These are phyloP conservation scores for Drosophila subpulchrella DNA, from an alignment of 1,140 invertebrate species.

Conservation along the genomic window DNA sequence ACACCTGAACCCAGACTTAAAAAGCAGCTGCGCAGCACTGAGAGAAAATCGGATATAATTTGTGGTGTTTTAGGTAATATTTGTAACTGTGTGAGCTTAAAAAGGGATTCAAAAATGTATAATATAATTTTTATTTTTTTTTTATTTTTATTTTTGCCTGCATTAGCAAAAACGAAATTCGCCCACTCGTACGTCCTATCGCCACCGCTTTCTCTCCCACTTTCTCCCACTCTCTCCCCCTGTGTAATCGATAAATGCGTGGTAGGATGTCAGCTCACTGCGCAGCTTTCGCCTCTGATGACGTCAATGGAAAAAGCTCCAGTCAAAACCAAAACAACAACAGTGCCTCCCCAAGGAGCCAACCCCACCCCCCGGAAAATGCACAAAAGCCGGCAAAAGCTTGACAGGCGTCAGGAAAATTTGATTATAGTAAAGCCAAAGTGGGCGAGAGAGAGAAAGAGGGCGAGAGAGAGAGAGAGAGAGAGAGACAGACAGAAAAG, in stretches of 20 bases:
- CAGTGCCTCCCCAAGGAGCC: constrained; percentile 27
- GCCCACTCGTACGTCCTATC: constrained; percentile 28
- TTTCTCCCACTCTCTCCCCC: constrained; percentile 1
- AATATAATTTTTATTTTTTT: neutral
- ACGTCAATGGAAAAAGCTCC: constrained; percentile 82
- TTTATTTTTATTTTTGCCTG: neutral
- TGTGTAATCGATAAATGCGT: constrained; percentile 75
- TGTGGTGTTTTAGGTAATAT: neutral
- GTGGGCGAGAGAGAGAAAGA: constrained; percentile 5
- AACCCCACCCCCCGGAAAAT: constrained; percentile 3
- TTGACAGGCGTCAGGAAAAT: constrained; percentile 54
- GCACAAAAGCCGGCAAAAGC: constrained; percentile 72
- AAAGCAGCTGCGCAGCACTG: constrained; percentile 53
- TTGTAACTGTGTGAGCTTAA: too few species aligned
- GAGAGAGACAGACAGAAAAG: constrained; percentile 5
- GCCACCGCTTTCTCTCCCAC: constrained; percentile 2
- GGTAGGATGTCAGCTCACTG: constrained; percentile 67
- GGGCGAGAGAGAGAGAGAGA: neutral
- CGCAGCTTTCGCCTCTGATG: constrained; percentile 79
- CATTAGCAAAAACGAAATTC: constrained; percentile 22
- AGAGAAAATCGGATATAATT: constrained; percentile 15
- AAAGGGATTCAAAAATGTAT: neutral
- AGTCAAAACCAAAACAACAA: constrained; percentile 58
- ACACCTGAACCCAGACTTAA: constrained; percentile 47
- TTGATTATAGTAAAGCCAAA: constrained; percentile 72